Base-by-base conservation (phyloP, 2,888 invertebrate genomes). In the Miltochrista miniata region DNA sequence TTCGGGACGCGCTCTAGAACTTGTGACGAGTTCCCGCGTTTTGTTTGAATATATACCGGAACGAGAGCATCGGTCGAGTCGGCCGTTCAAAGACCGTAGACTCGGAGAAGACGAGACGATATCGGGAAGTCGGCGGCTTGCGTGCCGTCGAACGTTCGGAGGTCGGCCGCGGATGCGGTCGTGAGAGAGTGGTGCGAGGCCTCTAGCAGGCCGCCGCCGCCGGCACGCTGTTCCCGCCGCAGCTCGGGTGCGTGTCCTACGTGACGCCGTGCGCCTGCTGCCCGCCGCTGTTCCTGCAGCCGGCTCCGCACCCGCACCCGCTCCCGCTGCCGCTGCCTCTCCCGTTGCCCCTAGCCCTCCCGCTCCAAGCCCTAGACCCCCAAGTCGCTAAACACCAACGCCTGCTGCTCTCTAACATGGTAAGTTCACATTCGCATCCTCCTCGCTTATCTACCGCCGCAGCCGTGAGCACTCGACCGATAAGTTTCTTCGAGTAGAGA, bases 201-300 rank as follows among this genome's bases (percentile, higher is more conserved):
- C 90, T 90, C 91, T 64, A 75, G 83, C 90, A 90, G 91, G 90
- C 90, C 90, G 90, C 90, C 90, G 90, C 90, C 90, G 90, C 90
- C 90, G 89, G 79, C 91, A 90, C 90, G 90, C 90, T 91, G 91
- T 91, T 91, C 88, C 87, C 90, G 85, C 90, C 90, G 91, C 91
- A 90, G 91, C 87, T 90, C 70, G 90, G 89, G 87, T 90, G 91
- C 85, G 92, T 90, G 86, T 85, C 90, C 83, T 90, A 91, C 88
- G 91, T 87, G 84, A 86, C 87, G 85, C 87, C 86, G 83, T 90
- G 90, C 86, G 83, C 85, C 79, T 91, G 90, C 83, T 90, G 90
- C 81, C 87, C 85, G 77, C 87, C 86, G 77, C 81, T 88, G 79
- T 74, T 81, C 84, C 85, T 90, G 86, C 91, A 87, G 85, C 87